These are phyloP conservation scores for Leiothrix lutea DNA, from an alignment of 2,113 vertebrate genomes.

Conservation along the genomic window DNA sequence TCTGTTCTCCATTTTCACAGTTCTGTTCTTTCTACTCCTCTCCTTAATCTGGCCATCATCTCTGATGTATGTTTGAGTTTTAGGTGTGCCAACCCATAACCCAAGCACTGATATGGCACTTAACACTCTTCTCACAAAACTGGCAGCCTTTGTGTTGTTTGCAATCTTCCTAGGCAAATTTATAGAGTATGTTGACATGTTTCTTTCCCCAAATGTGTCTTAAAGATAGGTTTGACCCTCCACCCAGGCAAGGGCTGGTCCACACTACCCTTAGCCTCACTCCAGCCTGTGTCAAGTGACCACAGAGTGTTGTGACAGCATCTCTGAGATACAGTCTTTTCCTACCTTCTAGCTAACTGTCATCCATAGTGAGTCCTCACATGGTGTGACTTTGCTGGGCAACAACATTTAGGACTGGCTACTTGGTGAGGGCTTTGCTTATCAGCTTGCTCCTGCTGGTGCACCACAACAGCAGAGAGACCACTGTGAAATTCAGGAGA, in stretches of 20 bases:
- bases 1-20: neutral
- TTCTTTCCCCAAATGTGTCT: neutral
- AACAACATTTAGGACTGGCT: neutral
- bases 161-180: neutral
- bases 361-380: rapidly evolving
- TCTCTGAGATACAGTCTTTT: neutral
- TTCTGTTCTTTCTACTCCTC: neutral
- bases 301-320: neutral
- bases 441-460: neutral
- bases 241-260: neutral
- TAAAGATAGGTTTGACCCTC: neutral
- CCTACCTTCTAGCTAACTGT: neutral
- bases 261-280: neutral
- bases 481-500: neutral
- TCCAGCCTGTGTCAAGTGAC: neutral
- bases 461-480: neutral
- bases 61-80: neutral
- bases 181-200: neutral
- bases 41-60: neutral
- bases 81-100: neutral
- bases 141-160: neutral
- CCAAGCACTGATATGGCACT: neutral
- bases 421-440: neutral
- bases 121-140: neutral
- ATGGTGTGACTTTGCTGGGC: neutral